Base-by-base conservation (phyloP, 2,797 vertebrate species). In the Kryptopterus vitreolus region DNA sequence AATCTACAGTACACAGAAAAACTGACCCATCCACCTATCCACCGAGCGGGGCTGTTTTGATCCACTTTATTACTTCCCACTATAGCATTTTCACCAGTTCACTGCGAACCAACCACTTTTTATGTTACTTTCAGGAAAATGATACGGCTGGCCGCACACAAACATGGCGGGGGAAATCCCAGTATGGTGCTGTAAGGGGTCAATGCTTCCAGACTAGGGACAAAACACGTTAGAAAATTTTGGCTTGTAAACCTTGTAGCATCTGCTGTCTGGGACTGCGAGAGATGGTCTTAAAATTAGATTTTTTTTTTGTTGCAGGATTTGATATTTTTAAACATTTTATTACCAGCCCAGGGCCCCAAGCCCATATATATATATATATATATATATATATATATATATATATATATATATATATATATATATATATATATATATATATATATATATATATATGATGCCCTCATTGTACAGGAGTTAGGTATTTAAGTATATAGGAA, bases 281-380 rank as follows among this genome's bases (percentile, higher is more conserved):
- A 70, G 24, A 43, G 33, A 65, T 35, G n/a, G 69, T 33, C 29
- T 72, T 50, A 50, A 55, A 53, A 55, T 70, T 8, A 50, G 26
- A 52, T 70, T 15, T 53, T 22, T n/a, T n/a, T n/a, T n/a, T n/a
- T n/a, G n/a, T n/a, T 31, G 48, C 31, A 20, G 9, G 18, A 53
- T 53, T 53, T 52, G 18, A 71, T 52, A 71, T 53, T 71, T 31
- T 71, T 52, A 26, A 53, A n/a, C 7, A 69, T n/a, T n/a, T n/a
- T n/a, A n/a, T n/a, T n/a, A n/a, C n/a, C n/a, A n/a, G n/a, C n/a
- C n/a, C n/a, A n/a, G n/a, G n/a, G n/a, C n/a, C n/a, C n/a, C n/a
- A n/a, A n/a, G 24, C 65, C 22, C 22, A 46, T 46, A 68, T n/a
- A 63, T n/a, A 63, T 63, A 63, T 10, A 62, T n/a, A n/a, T n/a